phyloP scores from a whole-genome alignment of 2,113 vertebrate species.

The Macquaria australasica region DNA sequence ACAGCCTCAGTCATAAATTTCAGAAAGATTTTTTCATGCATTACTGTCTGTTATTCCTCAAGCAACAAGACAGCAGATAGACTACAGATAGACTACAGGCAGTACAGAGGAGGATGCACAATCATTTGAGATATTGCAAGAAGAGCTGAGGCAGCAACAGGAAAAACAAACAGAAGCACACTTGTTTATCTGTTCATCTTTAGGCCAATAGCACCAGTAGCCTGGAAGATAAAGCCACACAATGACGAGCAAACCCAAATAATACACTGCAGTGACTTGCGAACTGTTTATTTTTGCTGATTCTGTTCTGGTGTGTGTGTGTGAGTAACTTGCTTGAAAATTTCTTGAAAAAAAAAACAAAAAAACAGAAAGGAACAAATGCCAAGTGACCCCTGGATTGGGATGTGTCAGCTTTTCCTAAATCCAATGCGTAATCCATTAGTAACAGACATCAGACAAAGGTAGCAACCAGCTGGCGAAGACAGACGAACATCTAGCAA shows the following conservation, averaged over 20 bases:
- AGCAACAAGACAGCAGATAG: background rate
- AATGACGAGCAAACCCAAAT: background rate
- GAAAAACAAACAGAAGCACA: constrained; percentile 14
- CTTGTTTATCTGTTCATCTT: constrained; percentile 26
- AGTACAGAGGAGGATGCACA: background rate
- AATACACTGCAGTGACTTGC: background rate
- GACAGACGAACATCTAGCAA: background rate
- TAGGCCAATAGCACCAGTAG: background rate
- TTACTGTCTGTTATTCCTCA: constrained; percentile 1
- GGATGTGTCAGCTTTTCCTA: background rate
- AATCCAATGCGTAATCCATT: background rate
- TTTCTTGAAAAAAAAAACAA: no score
- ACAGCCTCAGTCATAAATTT: background rate
- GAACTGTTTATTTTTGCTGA: background rate
- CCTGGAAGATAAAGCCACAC: background rate
- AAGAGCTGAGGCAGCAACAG: background rate
- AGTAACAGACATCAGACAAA: background rate
- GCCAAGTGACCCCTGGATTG: background rate
- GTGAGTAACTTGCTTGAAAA: background rate
- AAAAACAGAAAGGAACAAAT: background rate
- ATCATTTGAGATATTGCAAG: constrained; percentile 4
- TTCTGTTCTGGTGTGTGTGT: background rate
- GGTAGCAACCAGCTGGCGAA: background rate
- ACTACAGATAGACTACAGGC: background rate
- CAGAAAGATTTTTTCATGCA: background rate